Base-by-base conservation (phyloP, 2,113 vertebrate species). In the Capra hircus region DNA sequence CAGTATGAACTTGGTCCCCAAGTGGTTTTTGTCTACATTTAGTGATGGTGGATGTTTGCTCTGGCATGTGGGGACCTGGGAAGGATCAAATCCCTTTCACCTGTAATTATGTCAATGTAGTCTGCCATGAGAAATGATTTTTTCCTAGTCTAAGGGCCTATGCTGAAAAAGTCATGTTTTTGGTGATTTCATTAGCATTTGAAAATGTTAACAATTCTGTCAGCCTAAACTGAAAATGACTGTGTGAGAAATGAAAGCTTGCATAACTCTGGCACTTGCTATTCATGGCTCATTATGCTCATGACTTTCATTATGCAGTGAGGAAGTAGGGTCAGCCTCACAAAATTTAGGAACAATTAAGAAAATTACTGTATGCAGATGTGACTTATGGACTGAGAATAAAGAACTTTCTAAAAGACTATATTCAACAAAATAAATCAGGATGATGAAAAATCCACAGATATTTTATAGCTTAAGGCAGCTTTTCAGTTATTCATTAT, bases 181-280 rank as follows among this genome's bases (percentile, higher is more conserved):
- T 43, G 95, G 97, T 28, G 90, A 96, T 95, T 98, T 96, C 93
- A 95, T 97, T 95, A 97, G 92, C 97, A 97, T 98, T 95, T 97
- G 52, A 85, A 95, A 95, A 97, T 97, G 95, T 92, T 98, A 96
- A 98, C 97, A 94, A 92, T 96, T 93, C 87, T 96, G 94, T 97
- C 96, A 96, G 94, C 82, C 55, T 93, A 96, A 96, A 97, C 91
- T 19, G 17, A 97, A 98, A 98, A 96, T 95, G 97, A 93, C 94
- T 83, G 60, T 93, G 89, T 94, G 91, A 97, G 93, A 94, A 97
- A 97, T 97, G 96, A 97, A 98, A 97, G 96, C 97, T 93, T 97
- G 93, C 67, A 74, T 87, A 97, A 94, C 48, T 64, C 78, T 93
- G 89, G 74, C 85, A 82, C 55, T 90, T 33, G 16, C 94, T 94